Conservation (phyloP, 1,140 invertebrate species). For the Dinothrombium tinctorium region DNA sequence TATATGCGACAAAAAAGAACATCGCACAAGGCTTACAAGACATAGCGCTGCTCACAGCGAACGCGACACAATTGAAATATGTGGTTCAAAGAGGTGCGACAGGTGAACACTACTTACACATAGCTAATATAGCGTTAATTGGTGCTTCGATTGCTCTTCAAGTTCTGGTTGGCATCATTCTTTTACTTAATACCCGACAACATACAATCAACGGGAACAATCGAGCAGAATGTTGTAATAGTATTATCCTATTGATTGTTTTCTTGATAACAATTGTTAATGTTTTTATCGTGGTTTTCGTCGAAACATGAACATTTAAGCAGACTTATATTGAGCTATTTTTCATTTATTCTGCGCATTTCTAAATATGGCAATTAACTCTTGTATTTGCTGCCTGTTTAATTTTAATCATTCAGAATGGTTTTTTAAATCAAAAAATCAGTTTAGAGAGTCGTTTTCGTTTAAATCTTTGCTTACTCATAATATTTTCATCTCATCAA, state of each 20-base stretch:
- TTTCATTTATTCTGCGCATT: too few species aligned
- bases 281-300: constrained; percentile 15
- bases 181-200: constrained; percentile 14
- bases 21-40: constrained; percentile 35
- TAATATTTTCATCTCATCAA: too few species aligned
- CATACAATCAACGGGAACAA: constrained; percentile 7
- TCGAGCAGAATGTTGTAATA: constrained; percentile 14
- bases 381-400: too few species aligned
- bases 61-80: constrained; percentile 69
- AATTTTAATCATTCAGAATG: too few species aligned
- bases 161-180: constrained; percentile 19
- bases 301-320: too few species aligned
- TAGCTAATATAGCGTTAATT: constrained; percentile 41
- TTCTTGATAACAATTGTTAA: constrained; percentile 18
- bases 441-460: too few species aligned
- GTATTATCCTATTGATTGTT: constrained; percentile 13
- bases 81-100: constrained; percentile 36
- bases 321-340: too few species aligned
- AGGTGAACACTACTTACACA: constrained; percentile 9
- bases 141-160: constrained; percentile 56
- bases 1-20: constrained; percentile 65
- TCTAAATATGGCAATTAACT: too few species aligned
- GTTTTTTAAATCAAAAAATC: too few species aligned
- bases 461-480: too few species aligned
- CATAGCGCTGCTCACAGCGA: constrained; percentile 25